Base-by-base conservation (phyloP, 2,888 invertebrate genomes). In the Aleiodes alternator region DNA sequence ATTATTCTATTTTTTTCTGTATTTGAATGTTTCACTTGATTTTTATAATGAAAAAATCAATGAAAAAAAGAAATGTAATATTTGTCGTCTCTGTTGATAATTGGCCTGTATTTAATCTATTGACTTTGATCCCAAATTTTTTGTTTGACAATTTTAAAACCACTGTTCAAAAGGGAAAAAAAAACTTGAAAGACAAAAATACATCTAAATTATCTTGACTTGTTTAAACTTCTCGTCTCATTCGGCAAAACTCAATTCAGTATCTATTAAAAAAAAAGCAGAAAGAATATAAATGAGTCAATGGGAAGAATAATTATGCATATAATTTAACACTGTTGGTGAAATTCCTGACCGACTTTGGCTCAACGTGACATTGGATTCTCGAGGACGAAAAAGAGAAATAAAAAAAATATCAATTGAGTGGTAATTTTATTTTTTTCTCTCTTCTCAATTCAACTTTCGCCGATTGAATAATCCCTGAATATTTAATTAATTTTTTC, bases 341-440 rank as follows among this genome's bases (percentile, higher is more conserved):
- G 77, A 79, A 79, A 79, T 76, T 72, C 48, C 43, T 72, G 77
- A 74, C 77, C 76, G 79, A 74, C 57, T 57, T 57, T 34, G 31
- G 34, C 31, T 9, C 57, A 57, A 57, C 31, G 57, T 57, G 31
- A 57, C 74, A 72, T 77, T 68, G 53, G 69, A 72, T 43, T 69
- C 69, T 56, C 55, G 74, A 72, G 70, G 74, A 78, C 72, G 72
- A 29, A 56, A 23, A 23, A 56, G 23, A 23, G 8, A 38, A 38
- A 8, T 38, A 38, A 38, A 38, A 38, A 38, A 38, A 38, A 38
- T 7, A 5, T 43, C 23, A 53, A 64, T 43, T 57, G 70, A 31
- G 48, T 14, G 55, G 50, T 53, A 48, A 31, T 12, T 43, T 53
- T 72, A 16, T 69, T 74, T 69, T 43, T n/a, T 23, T 23, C 23